A percentile compares a stretch with the other conserved stretches of the same genome.
Conservation (phyloP, 23 tunicate genomes). For the Halocynthia roretzi region DNA sequence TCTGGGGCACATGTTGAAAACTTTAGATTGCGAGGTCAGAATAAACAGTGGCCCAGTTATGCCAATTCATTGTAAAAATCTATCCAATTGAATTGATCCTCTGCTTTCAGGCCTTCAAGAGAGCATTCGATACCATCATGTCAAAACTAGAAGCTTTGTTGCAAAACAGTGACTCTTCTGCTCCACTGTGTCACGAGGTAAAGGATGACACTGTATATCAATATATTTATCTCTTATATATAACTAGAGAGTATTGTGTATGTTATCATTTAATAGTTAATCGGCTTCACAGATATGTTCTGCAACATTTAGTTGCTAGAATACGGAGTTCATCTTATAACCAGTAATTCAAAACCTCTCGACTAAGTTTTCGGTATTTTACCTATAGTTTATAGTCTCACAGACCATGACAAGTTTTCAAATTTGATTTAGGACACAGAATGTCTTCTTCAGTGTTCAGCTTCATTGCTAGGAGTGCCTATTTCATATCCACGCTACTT, state of each 20-base stretch:
- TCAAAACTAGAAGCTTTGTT: conserved; percentile 31
- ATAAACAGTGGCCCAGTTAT: neutral
- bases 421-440: conserved; percentile 51
- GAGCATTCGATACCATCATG: conserved; percentile 34
- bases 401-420: neutral
- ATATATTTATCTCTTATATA: neutral
- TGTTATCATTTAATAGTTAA: too few species aligned
- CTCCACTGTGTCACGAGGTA: neutral
- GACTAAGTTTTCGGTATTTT: too few species aligned
- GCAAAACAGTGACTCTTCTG: neutral
- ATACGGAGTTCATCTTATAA: too few species aligned
- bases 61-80: neutral
- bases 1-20: neutral
- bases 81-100: neutral
- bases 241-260: too few species aligned
- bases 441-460: conserved; percentile 52
- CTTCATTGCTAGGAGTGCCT: conserved; percentile 50
- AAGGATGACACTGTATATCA: neutral
- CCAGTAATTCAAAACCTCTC: too few species aligned
- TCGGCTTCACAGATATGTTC: too few species aligned
- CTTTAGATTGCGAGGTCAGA: neutral
- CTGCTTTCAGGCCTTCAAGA: conserved; percentile 32
- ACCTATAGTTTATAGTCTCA: neutral
- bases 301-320: too few species aligned
- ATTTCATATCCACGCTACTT: conserved; percentile 79